These are phyloP conservation scores for Drosophila anomalata DNA, from an alignment of 2,888 invertebrate species.

Conservation along the genomic window DNA sequence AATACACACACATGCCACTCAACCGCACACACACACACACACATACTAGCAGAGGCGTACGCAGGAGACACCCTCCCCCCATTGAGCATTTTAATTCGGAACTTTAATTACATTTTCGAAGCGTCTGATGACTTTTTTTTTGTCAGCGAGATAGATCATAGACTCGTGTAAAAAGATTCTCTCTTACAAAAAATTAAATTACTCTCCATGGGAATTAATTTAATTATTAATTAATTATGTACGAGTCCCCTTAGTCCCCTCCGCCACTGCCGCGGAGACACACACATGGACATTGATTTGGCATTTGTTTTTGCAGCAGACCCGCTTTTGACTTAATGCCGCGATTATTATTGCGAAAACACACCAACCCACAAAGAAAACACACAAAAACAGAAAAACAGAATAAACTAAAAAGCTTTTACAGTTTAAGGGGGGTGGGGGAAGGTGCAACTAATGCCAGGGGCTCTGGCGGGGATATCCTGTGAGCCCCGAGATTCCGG, in stretches of 20 bases:
- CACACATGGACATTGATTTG: constrained; percentile 61
- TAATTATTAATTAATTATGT: background rate
- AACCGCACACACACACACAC: constrained; percentile 29
- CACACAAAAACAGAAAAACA: constrained; percentile 10
- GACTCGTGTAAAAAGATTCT: background rate
- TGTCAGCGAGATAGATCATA: background rate
- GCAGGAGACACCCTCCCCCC: background rate
- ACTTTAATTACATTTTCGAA: constrained; percentile 6
- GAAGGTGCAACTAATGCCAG: constrained; percentile 22
- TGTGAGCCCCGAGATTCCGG: constrained; percentile 16
- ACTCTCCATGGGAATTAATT: background rate
- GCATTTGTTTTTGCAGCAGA: constrained; percentile 54
- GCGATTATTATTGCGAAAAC: constrained; percentile 57
- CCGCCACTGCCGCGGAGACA: constrained; percentile 3
- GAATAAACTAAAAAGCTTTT: constrained; percentile 42
- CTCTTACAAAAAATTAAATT: background rate
- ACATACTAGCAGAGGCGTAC: constrained; percentile 5
- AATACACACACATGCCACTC: constrained; percentile 47
- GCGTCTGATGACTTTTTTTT: background rate
- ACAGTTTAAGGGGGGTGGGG: too few relatives aligned
- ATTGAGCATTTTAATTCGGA: background rate
- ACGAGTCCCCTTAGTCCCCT: background rate
- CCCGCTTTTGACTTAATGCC: constrained; percentile 63
- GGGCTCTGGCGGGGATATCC: constrained; percentile 1
- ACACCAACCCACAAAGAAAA: constrained; percentile 30